Evolutionary conservation across 1,140 invertebrate genomes (phyloP), one percentile per base, ranked within the genome.

Genomic region (Heliconius nattereri): DNA sequence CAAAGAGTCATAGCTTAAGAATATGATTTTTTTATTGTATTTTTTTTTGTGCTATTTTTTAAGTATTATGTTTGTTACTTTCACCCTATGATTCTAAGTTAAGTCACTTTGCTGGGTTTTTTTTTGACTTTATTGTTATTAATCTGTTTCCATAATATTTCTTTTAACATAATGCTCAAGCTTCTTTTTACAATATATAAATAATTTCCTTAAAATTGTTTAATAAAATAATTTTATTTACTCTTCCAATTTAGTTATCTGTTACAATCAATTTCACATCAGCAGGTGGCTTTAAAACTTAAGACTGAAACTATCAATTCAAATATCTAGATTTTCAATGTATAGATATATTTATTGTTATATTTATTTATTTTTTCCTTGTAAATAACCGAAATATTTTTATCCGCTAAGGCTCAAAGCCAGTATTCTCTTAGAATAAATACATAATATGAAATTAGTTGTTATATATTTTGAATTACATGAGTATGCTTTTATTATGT

Each of bases 261-360:
- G 54, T 57, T n/a, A n/a, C 54, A n/a, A n/a, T 23, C 9, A 29
- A 9, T n/a, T 26, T 26, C 5, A 2, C 20, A 45, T 75, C 73
- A 81, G 76, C 70, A 26, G 35, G 49, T 54, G 74, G 73, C 37
- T 75, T 45, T 35, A 78, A 78, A 76, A 78, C 71, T 78, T 78
- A 78, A 84, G 78, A 84, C 78, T 84, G 82, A 84, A 77, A 57
- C 78, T 26, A 71, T 76, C 71, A 78, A 73, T 78, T 75, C 35
- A 71, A 79, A 76, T 32, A 72, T 45, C 11, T 73, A 78, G 52
- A 76, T 80, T 83, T 75, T 57, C 70, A 71, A 71, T 78, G 80
- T 79, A 81, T 81, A 81, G 75, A 66, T 80, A 75, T 80, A 84
- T 81, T 84, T 83, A 79, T 81, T 78, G 79, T 79, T 83, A 49